Evolutionary conservation across 2,797 vertebrate genomes (phyloP).

Genomic region (Clarias laeviceps): DNA sequence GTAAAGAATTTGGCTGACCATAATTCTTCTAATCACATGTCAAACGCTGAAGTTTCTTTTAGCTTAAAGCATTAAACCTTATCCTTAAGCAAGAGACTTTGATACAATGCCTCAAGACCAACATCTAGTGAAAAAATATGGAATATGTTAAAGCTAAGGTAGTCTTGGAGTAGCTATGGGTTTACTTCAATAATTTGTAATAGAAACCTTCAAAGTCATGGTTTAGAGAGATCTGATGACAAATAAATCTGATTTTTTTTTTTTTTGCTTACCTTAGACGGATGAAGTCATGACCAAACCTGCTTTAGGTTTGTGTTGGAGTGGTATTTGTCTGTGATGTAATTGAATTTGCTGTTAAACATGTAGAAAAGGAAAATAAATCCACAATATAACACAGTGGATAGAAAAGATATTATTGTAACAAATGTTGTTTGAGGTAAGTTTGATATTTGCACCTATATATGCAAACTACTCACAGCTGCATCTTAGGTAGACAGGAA

Average conservation of each 20-base stretch:
- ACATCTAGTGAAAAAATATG: not conserved
- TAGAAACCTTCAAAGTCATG: not conserved
- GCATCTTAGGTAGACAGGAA: not conserved
- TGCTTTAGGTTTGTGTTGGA: not conserved
- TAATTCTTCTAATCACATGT: not conserved
- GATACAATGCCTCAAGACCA: not conserved
- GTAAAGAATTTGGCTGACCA: not conserved
- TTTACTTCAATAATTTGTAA: constrained; percentile 1
- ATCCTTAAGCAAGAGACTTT: constrained; percentile 2
- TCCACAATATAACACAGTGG: no score
- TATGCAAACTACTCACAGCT: not conserved
- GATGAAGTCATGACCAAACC: not conserved
- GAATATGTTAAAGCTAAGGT: not conserved
- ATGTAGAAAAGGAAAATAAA: no score
- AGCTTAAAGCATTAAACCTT: constrained; percentile 3
- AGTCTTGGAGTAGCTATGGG: not conserved
- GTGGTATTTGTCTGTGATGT: not conserved
- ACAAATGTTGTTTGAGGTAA: not conserved
- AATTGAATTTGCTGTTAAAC: no score
- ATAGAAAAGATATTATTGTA: not conserved
- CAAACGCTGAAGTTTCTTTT: not conserved
- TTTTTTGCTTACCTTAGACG: not conserved
- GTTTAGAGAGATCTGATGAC: not conserved
- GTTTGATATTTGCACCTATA: not conserved
- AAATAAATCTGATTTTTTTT: not conserved